Percentiles rank a stretch among this genome's conserved stretches.
Evolutionary conservation across 2,797 vertebrate genomes (phyloP).

Genomic region (Mareca penelope): DNA sequence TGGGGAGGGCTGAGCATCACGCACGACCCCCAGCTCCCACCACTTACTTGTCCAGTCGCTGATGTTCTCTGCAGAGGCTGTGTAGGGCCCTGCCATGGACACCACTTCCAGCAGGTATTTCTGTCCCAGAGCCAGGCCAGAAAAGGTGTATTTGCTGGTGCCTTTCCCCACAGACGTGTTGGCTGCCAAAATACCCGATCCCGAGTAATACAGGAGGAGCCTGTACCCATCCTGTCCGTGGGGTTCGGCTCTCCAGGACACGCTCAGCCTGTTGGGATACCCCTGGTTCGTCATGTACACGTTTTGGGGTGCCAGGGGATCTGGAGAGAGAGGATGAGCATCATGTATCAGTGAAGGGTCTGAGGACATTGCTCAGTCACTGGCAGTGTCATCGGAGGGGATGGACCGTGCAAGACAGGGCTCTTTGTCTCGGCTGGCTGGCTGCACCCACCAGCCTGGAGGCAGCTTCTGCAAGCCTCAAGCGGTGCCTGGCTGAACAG

Average conservation of each 20-base stretch:
- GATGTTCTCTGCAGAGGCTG: not conserved
- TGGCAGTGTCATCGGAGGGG: constrained; percentile 18
- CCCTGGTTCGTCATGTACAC: constrained; percentile 67
- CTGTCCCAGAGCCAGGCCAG: constrained; percentile 61
- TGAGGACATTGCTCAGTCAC: constrained; percentile 5
- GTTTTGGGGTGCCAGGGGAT: constrained; percentile 39
- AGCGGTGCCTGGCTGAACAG: not conserved
- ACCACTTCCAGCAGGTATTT: constrained; percentile 66
- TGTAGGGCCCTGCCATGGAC: constrained; percentile 40
- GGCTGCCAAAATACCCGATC: not conserved
- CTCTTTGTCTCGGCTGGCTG: accelerated
- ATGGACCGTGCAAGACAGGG: not conserved
- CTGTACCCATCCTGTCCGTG: constrained; percentile 54
- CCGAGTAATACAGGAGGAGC: constrained; percentile 63
- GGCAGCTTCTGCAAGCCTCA: not conserved
- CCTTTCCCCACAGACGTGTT: constrained; percentile 51
- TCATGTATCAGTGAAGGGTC: not conserved
- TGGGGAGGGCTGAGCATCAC: not conserved
- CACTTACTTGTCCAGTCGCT: constrained; percentile 74
- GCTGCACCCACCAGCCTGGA: not conserved
- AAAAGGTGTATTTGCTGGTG: constrained; percentile 53
- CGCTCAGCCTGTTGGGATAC: constrained; percentile 49
- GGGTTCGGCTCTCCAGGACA: constrained; percentile 40
- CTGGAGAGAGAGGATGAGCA: constrained; percentile 35
- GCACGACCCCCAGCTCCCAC: not conserved